These are phyloP conservation scores for Oligia latruncula DNA, from an alignment of 2,888 invertebrate genomes.

Conservation along the genomic window DNA sequence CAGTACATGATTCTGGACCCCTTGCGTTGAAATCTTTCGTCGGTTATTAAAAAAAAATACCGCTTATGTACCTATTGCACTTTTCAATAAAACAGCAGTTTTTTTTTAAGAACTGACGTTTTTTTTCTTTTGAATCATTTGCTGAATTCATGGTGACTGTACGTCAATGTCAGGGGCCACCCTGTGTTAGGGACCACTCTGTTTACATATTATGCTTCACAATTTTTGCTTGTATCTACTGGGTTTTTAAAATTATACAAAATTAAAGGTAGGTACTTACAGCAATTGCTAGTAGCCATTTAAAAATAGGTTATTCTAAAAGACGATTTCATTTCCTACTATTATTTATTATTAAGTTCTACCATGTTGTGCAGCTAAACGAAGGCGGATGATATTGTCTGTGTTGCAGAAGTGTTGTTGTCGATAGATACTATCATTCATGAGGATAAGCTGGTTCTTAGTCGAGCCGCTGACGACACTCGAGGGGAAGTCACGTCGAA, in stretches of 20 bases:
- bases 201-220: neutral
- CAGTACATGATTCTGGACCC: neutral
- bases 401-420: constrained; percentile 24
- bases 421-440: constrained; percentile 16
- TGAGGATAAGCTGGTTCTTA: constrained; percentile 24
- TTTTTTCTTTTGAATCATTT: neutral
- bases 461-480: neutral
- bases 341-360: constrained; percentile 45
- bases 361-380: constrained; percentile 41
- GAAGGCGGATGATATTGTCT: constrained; percentile 49
- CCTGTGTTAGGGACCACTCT: neutral
- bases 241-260: neutral
- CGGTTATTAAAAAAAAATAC: neutral
- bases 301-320: constrained; percentile 37
- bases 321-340: constrained; percentile 51
- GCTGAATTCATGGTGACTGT: neutral
- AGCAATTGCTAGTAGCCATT: constrained; percentile 3
- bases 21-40: neutral
- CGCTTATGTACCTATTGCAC: neutral
- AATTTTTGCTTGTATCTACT: neutral
- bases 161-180: neutral
- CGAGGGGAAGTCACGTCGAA: constrained; percentile 22
- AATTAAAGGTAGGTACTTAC: constrained; percentile 21
- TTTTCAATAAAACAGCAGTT: neutral
- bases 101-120: neutral